Evolutionary conservation across 2,888 invertebrate species (phyloP), one percentile per base, ranked within the genome.

Genomic region (Epistrophella euchroma): DNA sequence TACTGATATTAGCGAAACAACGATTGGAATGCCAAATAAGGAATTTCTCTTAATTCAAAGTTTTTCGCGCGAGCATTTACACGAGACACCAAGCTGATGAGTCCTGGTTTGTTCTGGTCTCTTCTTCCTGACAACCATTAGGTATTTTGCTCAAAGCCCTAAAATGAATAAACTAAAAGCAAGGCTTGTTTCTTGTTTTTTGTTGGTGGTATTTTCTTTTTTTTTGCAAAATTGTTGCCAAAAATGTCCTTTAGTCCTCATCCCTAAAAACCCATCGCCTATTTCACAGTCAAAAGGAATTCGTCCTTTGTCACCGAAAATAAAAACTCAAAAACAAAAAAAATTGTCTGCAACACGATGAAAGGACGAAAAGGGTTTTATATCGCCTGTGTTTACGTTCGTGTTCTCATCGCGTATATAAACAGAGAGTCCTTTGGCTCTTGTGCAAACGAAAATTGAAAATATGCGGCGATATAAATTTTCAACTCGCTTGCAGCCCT

Each of bases 391-490:
- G 13, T 70, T 71, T 37, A 50, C 17, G 66, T 75, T 62, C 66
- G 68, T 76, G 80, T 72, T 79, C 71, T 47, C 75, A 68, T 72
- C 68, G 72, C 35, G 74, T 40, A 25, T 11, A 47, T 5, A 22
- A 1, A 19, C 13, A 19, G 2, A 37, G 13, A 11, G 58, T 22
- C 6, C 37, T 37, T 58, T 58, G 60, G n/a, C 22, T 28, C 37
- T 11, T 25, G 50, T 25, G 50, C 45, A 66, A 76, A 73, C 62
- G 85, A 76, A 81, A 85, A 85, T 85, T 85, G 85, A 85, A 85
- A 85, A 77, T 80, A 81, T 85, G 81, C 68, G 85, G 85, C 81
- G 76, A 81, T 70, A 85, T 85, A 85, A 81, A 85, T 85, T 81
- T 85, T 43, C 74, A 73, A 56, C 77, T 80, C 66, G 66, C 77